Conservation (phyloP, 2,113 vertebrate species). For the Lophura nycthemera region DNA sequence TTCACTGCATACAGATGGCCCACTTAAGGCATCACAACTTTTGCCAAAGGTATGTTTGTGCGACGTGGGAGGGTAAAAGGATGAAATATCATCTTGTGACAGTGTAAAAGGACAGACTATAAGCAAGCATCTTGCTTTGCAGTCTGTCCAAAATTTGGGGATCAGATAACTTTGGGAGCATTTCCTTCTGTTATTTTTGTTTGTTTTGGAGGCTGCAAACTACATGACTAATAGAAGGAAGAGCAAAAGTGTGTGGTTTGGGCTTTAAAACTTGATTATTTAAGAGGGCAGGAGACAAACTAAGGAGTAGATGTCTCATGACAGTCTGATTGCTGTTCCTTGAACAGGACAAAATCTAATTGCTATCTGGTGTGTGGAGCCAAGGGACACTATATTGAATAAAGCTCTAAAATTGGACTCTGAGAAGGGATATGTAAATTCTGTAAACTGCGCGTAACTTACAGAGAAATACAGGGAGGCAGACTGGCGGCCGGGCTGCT, state of each 20-base stretch:
- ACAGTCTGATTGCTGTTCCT: background rate
- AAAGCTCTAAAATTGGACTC: conserved; percentile 5
- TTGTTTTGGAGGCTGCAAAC: background rate
- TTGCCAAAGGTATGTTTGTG: conserved; percentile 3
- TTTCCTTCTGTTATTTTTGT: background rate
- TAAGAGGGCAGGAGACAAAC: background rate
- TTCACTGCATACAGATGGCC: conserved; percentile 26
- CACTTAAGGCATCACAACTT: conserved; percentile 19
- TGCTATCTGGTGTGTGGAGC: background rate
- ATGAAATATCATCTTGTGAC: conserved; percentile 19
- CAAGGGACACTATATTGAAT: background rate
- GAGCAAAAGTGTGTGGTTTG: background rate
- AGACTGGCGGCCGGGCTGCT: background rate
- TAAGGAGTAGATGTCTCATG: background rate
- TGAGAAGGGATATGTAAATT: background rate
- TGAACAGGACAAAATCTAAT: background rate
- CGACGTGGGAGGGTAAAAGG: background rate
- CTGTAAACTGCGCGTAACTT: background rate
- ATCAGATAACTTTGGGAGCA: background rate
- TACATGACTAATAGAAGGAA: background rate
- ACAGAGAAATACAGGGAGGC: background rate
- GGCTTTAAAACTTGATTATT: background rate
- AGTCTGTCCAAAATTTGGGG: background rate
- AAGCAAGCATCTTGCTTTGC: conserved; percentile 11
- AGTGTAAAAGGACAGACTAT: background rate